A percentile compares a stretch with the other conserved stretches of the same genome.
phyloP scores from a whole-genome alignment of 2,888 invertebrate species.

The Morinoia aosen region DNA sequence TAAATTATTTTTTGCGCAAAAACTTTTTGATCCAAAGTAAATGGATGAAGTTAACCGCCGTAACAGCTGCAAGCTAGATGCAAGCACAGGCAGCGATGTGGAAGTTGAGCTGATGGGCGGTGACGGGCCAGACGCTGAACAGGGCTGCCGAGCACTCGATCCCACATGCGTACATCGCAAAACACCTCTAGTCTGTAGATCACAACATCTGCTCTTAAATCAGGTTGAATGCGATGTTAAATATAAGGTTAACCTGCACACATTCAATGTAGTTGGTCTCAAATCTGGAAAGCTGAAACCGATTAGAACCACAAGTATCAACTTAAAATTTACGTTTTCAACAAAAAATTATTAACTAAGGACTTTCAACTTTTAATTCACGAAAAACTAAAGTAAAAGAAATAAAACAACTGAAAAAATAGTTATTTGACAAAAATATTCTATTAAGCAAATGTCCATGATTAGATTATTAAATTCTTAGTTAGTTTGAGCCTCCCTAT shows the following conservation, averaged over 20 bases:
- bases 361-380: no score
- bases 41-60: neutral
- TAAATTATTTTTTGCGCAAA: neutral
- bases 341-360: no score
- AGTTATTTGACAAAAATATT: no score
- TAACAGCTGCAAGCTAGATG: neutral
- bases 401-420: no score
- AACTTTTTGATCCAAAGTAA: neutral
- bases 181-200: neutral
- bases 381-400: no score
- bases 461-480: no score
- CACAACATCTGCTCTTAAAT: neutral
- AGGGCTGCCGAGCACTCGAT: neutral
- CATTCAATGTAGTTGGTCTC: neutral
- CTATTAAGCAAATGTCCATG: no score
- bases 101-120: neutral
- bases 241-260: neutral
- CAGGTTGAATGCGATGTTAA: neutral
- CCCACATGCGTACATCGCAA: neutral
- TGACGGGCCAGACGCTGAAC: neutral
- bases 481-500: no score
- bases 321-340: no score
- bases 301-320: neutral
- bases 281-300: neutral
- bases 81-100: neutral